Evolutionary conservation across 2,888 invertebrate genomes (phyloP), one percentile per base, ranked within the genome.

Genomic region (Drosophila pseudotakahashii): DNA sequence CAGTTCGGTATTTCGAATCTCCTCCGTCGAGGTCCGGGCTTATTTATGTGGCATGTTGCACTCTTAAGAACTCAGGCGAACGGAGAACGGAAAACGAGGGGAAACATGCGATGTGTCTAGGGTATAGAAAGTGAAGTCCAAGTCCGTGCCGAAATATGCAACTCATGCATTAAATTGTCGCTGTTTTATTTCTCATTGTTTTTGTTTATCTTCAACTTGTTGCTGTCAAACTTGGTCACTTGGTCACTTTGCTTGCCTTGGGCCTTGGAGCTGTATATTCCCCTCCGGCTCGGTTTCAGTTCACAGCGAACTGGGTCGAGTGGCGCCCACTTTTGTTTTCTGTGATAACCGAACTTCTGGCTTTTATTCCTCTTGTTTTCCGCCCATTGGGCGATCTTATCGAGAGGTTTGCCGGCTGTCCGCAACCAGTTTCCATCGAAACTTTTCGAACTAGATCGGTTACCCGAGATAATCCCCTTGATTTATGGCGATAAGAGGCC

Each of bases 151-250:
- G 54, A 85, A 84, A 82, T 82, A 82, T 84, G 83, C 83, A 84
- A 84, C 75, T 84, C 83, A 84, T 88, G 88, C 88, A 86, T 78
- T 84, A 84, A 84, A 84, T 88, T 84, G 88, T 83, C 88, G 83
- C 80, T 81, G 88, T 76, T 82, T 88, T 82, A 88, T 88, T 85
- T 87, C 85, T 81, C 82, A 81, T 82, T 82, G 88, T 82, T 75
- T 83, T 76, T 82, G 85, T 79, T 84, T 84, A 81, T 82, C 85
- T 87, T 87, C 75, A 87, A 81, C 81, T 83, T 88, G 88, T 85
- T 78, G 78, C 88, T 84, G 88, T 88, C 82, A 84, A 82, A 73
- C 68, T 81, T 85, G 88, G 88, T 88, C 85, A 87, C 72, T 87
- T 81, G 84, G 81, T 70, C 87, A 77, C 41, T 57, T 57, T 13